phyloP scores from a whole-genome alignment of 2,888 invertebrate species.

The Notodonta ziczac region DNA sequence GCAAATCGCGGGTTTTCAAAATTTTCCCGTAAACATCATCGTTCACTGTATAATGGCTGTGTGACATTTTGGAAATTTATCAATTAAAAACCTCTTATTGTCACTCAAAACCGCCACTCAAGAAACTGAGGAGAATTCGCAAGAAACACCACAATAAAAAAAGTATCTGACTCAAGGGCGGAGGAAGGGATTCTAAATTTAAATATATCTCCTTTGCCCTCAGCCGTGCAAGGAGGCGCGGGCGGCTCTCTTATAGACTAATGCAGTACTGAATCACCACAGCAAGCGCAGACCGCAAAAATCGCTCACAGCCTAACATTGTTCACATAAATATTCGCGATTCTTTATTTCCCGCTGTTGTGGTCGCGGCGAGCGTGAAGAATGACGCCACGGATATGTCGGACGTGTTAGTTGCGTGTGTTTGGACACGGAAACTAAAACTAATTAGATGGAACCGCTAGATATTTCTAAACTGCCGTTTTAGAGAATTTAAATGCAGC shows the following conservation, averaged over 20 bases:
- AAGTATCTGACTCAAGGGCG: constrained; percentile 61
- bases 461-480: constrained; percentile 14
- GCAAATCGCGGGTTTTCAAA: constrained; percentile 60
- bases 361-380: constrained; percentile 29
- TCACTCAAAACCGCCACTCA: constrained; percentile 50
- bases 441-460: constrained; percentile 10
- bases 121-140: constrained; percentile 55
- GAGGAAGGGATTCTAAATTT: constrained; percentile 77
- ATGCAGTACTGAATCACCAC: constrained; percentile 80
- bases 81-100: constrained; percentile 34
- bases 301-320: constrained; percentile 71
- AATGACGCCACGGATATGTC: constrained; percentile 36
- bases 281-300: constrained; percentile 70
- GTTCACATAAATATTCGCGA: constrained; percentile 72
- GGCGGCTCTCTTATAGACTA: constrained; percentile 78
- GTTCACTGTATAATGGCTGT: constrained; percentile 74
- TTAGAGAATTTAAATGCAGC: constrained; percentile 35
- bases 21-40: constrained; percentile 79
- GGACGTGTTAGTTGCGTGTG: constrained; percentile 21
- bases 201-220: constrained; percentile 69
- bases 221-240: constrained; percentile 69
- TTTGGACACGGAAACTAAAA: constrained; percentile 19
- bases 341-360: constrained; percentile 47
- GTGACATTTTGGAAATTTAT: constrained; percentile 55
- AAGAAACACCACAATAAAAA: constrained; percentile 51